Evolutionary conservation across 2,797 vertebrate species (phyloP).

Genomic region (Sphenopsis melanotis): DNA sequence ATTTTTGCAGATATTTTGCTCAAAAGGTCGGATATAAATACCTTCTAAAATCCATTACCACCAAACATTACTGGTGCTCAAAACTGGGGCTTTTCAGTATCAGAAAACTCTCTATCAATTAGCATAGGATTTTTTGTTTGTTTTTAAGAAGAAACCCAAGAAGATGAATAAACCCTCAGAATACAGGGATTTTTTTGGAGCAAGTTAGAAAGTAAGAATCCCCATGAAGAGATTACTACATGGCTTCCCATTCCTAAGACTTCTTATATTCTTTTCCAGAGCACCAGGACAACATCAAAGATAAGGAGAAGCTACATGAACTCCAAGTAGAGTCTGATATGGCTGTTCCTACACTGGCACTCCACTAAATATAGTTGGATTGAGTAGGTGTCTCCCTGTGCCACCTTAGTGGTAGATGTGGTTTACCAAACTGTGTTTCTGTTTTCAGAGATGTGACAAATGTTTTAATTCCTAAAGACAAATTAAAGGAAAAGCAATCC

Average conservation of each 20-base stretch:
- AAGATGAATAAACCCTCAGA: background rate
- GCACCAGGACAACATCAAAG: background rate
- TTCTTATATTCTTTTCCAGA: background rate
- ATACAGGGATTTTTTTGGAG: background rate
- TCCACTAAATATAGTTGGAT: background rate
- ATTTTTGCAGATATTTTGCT: background rate
- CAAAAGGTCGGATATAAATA: background rate
- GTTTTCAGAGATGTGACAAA: conserved; percentile 6
- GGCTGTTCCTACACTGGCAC: background rate
- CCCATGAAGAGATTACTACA: background rate
- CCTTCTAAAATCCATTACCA: background rate
- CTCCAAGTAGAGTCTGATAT: background rate
- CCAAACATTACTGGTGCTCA: background rate
- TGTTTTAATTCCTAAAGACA: background rate
- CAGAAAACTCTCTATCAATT: background rate
- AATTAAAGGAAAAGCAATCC: background rate
- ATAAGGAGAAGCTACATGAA: background rate
- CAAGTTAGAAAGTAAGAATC: background rate
- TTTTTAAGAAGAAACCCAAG: background rate
- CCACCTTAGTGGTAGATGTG: background rate
- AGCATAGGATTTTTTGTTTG: background rate
- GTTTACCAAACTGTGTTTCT: background rate
- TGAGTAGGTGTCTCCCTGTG: background rate
- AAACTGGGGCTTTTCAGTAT: background rate
- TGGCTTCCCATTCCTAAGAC: background rate